Percentiles rank a stretch among this genome's conserved stretches.
Conservation (phyloP, 2,113 vertebrate genomes). For the Fulica atra region DNA sequence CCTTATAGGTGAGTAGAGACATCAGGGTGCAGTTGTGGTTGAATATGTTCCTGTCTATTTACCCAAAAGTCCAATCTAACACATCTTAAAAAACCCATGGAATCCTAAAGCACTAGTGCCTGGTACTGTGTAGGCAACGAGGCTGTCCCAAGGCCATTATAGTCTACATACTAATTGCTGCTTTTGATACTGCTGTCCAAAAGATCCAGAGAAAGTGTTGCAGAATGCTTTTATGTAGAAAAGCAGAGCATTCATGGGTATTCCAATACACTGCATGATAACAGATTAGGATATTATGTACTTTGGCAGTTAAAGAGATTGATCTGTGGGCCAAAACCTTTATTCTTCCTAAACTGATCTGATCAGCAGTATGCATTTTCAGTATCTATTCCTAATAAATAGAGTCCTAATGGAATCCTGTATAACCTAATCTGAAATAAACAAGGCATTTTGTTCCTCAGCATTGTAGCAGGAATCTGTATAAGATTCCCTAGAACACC, state of each 20-base stretch:
- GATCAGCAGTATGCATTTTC: neutral
- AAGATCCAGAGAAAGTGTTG: neutral
- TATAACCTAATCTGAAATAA: neutral
- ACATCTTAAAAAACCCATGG: neutral
- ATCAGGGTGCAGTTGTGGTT: neutral
- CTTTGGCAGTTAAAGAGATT: neutral
- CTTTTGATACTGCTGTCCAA: neutral
- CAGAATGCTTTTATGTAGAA: neutral
- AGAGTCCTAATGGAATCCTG: neutral
- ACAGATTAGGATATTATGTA: neutral
- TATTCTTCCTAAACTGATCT: neutral
- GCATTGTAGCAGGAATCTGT: neutral
- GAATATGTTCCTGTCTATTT: neutral
- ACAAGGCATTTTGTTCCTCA: neutral
- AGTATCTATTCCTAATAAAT: neutral
- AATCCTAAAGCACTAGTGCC: neutral
- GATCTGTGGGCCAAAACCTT: neutral
- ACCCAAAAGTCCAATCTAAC: neutral
- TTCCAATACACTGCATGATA: neutral
- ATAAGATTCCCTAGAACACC: neutral
- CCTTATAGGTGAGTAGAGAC: neutral
- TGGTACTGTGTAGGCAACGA: neutral
- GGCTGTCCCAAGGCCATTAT: neutral
- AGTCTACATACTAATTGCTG: neutral
- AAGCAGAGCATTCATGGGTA: neutral